Evolutionary conservation across 2,888 invertebrate genomes (phyloP), one percentile per base, ranked within the genome.

Genomic region (Fragum whitleyi): DNA sequence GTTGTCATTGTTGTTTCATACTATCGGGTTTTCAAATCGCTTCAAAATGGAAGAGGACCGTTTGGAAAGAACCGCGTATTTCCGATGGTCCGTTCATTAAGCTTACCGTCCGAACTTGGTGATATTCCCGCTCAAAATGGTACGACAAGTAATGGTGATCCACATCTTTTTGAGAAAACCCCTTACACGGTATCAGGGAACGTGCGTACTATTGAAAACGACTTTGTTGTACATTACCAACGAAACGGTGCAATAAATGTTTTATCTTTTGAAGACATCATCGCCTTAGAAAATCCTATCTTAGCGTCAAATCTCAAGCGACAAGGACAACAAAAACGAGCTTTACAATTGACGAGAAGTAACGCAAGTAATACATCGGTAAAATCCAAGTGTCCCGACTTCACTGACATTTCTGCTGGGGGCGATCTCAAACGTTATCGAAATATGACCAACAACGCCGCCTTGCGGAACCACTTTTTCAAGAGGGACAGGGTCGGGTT

Each of bases 361-460:
- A 90, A 86, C 28, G 78, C 83, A 0, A 88, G 89, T 74, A 84
- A 86, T 42, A 57, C 68, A n/a, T 87, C 89, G 6, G 81, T 86
- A 19, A 80, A 85, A 53, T 86, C 89, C 7, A 87, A 77, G 68
- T 79, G 79, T 11, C 81, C 84, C 0, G 91, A 91, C 14, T 93
- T 93, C 78, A 90, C 91, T 0, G 93, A 93, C 72, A 93, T 93
- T 36, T 90, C 92, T 3, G 87, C 90, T 0, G 86, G 89, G 6
- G 92, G 89, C 1, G 91, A 92, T 62, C 77, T 92, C 19, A 86
- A 90, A 29, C 81, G 92, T 39, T 87, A 90, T 53, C 91, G 92
- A 86, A 88, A 71, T 42, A 74, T 89, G 29, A 91, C 89, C 67
- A 90, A 89, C 67, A 88, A 75, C 19, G 89, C 88, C 26, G 90